These are phyloP conservation scores for Nemotelus pantherinus DNA, from an alignment of 2,888 invertebrate genomes.

Conservation along the genomic window DNA sequence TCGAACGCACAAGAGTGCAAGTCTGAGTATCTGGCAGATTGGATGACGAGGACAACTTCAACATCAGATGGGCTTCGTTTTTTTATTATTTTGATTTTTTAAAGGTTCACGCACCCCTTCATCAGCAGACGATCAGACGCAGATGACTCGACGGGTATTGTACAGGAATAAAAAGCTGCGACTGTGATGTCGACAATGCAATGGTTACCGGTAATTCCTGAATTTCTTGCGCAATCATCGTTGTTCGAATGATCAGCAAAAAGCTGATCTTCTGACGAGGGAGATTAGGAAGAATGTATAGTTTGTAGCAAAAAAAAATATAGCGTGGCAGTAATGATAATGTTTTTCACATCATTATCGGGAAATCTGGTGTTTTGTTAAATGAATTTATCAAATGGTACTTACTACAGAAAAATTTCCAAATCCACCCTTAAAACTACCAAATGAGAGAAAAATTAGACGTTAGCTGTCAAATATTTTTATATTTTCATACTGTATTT, in stretches of 20 bases:
- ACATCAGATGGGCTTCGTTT: slow-evolving; percentile 42
- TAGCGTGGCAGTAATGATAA: too few species aligned
- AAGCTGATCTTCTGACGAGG: slow-evolving; percentile 10
- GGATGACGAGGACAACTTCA: slow-evolving; percentile 46
- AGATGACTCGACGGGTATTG: slow-evolving; percentile 43
- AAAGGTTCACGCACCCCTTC: slow-evolving; percentile 51
- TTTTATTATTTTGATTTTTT: slow-evolving; percentile 47
- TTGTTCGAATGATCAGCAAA: not conserved
- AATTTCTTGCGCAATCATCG: slow-evolving; percentile 46
- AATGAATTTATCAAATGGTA: too few species aligned
- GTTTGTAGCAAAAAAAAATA: not conserved
- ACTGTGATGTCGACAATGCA: slow-evolving; percentile 16
- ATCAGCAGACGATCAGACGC: slow-evolving; percentile 43
- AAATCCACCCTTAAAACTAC: too few species aligned
- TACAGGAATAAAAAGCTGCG: slow-evolving; percentile 35
- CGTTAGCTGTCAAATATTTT: too few species aligned
- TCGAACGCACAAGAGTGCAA: slow-evolving; percentile 11
- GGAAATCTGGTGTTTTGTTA: not conserved
- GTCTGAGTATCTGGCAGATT: slow-evolving; percentile 1
- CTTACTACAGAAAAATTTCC: too few species aligned
- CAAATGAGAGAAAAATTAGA: too few species aligned
- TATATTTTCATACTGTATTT: too few species aligned
- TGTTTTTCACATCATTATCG: too few species aligned
- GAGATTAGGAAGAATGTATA: not conserved
- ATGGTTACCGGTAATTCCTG: slow-evolving; percentile 43